Conservation (phyloP, 2,888 invertebrate genomes). For the Clostera curtula region DNA sequence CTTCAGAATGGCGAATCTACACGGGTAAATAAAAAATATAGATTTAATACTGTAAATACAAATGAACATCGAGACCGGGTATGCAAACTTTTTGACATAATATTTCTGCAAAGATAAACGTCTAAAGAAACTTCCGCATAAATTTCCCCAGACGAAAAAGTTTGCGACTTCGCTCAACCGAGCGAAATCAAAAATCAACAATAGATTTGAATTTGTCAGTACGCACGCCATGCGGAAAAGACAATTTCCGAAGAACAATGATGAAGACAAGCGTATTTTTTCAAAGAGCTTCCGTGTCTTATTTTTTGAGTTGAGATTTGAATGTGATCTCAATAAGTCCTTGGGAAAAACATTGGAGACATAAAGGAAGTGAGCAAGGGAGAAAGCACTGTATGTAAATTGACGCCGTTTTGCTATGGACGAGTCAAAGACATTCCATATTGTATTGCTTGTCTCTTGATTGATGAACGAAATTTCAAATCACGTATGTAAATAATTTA, state of each 20-base stretch:
- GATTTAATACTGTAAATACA: no score
- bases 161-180: slow-evolving; percentile 6
- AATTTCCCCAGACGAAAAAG: slow-evolving; percentile 5
- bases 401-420: no score
- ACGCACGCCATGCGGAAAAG: slow-evolving; percentile 7
- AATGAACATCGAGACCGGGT: no score
- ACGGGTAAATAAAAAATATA: no score
- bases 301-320: slow-evolving; percentile 17
- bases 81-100: no score
- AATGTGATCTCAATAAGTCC: slow-evolving; percentile 25
- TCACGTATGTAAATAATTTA: no score
- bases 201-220: slow-evolving; percentile 17
- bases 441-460: no score
- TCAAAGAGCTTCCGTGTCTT: slow-evolving; percentile 15
- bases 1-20: no score
- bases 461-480: no score
- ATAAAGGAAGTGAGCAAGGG: slow-evolving; percentile 16
- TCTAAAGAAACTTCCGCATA: background rate
- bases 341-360: slow-evolving; percentile 17
- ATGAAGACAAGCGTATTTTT: slow-evolving; percentile 13
- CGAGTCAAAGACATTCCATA: no score
- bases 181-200: slow-evolving; percentile 17
- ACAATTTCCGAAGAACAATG: slow-evolving; percentile 15
- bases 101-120: no score
- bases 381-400: slow-evolving; percentile 20